A percentile compares a stretch with the other conserved stretches of the same genome.
Conservation (phyloP, 2,113 vertebrate species). For the Cariama cristata region DNA sequence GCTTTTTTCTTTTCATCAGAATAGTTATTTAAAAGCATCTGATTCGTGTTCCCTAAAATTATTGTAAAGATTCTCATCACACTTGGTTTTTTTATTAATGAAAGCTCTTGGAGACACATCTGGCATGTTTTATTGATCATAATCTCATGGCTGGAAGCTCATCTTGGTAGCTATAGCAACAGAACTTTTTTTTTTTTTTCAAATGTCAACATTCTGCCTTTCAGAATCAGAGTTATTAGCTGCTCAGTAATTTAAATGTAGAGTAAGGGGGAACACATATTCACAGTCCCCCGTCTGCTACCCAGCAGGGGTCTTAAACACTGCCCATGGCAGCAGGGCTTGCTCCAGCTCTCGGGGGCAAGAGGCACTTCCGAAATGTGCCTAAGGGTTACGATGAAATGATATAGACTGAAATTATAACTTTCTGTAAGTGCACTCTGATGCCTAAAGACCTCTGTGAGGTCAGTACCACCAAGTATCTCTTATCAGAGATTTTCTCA, state of each 20-base stretch:
- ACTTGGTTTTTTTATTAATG: conserved; percentile 1
- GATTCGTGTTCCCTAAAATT: neutral
- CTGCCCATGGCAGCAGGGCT: neutral
- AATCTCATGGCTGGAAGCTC: conserved; percentile 30
- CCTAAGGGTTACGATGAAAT: neutral
- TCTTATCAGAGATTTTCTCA: neutral
- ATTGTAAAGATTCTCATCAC: neutral
- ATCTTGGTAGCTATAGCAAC: conserved; percentile 62
- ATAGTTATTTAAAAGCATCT: conserved; percentile 6
- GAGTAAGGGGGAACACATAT: neutral
- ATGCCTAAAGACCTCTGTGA: neutral
- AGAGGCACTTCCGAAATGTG: neutral
- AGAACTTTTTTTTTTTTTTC: neutral
- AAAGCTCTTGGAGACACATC: conserved; percentile 45
- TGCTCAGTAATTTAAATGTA: too few relatives aligned
- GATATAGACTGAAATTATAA: neutral
- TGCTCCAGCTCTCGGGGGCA: rapidly evolving
- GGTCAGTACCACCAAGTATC: neutral
- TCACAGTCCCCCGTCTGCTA: neutral
- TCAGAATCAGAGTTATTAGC: too few relatives aligned
- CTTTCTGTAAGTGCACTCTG: neutral
- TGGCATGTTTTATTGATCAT: conserved; percentile 65
- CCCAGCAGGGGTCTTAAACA: neutral
- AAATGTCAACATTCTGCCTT: neutral
- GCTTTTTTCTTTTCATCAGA: neutral